Evolutionary conservation across 2,888 invertebrate genomes (phyloP), one percentile per base, ranked within the genome.

Genomic region (Nemurella pictetii): DNA sequence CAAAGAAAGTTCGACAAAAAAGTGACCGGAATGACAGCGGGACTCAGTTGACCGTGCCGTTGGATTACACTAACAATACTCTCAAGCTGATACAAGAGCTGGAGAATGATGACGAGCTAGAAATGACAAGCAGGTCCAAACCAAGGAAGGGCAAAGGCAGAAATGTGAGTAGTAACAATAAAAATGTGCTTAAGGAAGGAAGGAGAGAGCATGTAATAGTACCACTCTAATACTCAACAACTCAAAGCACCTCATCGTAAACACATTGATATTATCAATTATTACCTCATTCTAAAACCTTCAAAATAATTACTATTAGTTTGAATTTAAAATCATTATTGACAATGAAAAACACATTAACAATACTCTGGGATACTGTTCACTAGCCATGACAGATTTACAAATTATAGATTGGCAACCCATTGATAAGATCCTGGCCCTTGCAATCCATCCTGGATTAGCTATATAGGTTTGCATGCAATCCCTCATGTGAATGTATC

Each of bases 11-110:
- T 32, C 32, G 75, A 27, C 28, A 83, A 15, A 30, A 83, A 74
- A 28, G 25, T 83, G 15, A 75, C 29, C 32, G 20, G n/a, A 72
- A 72, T 72, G 32, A 75, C 1, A 32, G 35, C 26, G 74, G 26
- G 30, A 75, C 29, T 74, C 75, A 35, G 26, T 28, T 0, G 74
- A n/a, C 72, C 7, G 77, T 32, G 26, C 75, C 74, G 12, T 74
- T 83, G 0, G 77, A 83, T 36, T 83, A 83, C 12, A 83, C 73
- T 27, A 73, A 72, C 28, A 83, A 83, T 72, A 74, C 32, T n/a
- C 74, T 75, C 0, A 32, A 30, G 20, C 36, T 72, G 30, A 27
- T 73, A 32, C 74, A 83, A 32, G 83, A 72, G 27, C 30, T 74
- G n/a, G n/a, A 72, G 20, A 74, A 27, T 9, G 28, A 27, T 36